phyloP scores from a whole-genome alignment of 2,113 vertebrate species.

The Rhodinocichla rosea region DNA sequence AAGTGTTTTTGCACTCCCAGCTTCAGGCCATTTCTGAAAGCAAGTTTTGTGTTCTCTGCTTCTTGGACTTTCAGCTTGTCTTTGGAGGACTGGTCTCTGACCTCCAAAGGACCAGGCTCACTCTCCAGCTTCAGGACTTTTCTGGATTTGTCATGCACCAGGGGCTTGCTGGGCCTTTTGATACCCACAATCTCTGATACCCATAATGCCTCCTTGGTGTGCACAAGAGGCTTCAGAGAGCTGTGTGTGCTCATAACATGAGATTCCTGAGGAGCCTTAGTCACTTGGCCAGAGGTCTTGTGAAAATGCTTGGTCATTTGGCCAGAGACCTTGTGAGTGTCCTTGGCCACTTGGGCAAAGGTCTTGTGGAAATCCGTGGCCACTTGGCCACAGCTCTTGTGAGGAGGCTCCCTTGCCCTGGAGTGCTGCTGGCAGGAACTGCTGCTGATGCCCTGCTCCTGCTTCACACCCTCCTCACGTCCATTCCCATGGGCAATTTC shows the following conservation, averaged over 20 bases:
- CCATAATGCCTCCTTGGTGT: background rate
- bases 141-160: no score
- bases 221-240: background rate
- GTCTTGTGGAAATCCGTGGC: background rate
- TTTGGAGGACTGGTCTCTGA: no score
- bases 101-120: no score
- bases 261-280: background rate
- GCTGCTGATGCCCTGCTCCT: background rate
- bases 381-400: background rate
- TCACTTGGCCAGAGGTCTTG: background rate
- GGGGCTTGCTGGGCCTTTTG: no score
- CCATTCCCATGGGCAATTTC: background rate
- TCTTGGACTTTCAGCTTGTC: no score
- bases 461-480: background rate
- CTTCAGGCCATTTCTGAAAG: no score
- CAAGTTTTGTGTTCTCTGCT: no score
- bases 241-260: constrained; percentile 6
- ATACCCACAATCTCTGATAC: no score
- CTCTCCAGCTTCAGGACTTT: no score
- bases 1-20: no score
- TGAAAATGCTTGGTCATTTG: background rate
- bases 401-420: background rate
- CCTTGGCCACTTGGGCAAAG: no score
- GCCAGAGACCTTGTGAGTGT: no score
- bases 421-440: background rate